Evolutionary conservation across 2,113 vertebrate species (phyloP), one percentile per base, ranked within the genome.

Genomic region (Triplophysa tibetana): DNA sequence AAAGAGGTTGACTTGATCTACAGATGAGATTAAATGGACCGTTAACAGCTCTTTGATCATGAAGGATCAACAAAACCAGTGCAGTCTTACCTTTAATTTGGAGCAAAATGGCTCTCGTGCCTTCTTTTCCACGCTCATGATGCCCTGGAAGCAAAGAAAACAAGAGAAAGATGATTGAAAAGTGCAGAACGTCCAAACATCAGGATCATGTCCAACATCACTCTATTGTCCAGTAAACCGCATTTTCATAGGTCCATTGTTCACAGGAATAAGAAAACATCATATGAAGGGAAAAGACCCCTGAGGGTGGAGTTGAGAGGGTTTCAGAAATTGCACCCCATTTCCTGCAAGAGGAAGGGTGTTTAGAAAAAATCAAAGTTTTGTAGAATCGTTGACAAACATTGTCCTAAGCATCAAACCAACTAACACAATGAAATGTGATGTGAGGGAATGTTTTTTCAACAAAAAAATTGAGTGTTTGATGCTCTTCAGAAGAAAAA

Each of bases 41-140:
- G 26, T 70, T 38, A 58, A 10, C 17, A 56, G 29, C 24, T 8
- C 50, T 72, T 72, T 72, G 50, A 72, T 21, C 52, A 58, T 2
- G 19, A 48, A 9, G 21, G 17, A 67, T n/a, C 12, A 17, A 21
- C 16, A 54, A 43, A 29, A 33, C 14, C 4, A 29, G 19, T 48
- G 12, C 14, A 67, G 3, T 79, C 89, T 62, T 4, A 94, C 93
- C 93, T 93, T 93, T n/a, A 93, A 84, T 81, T 91, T 90, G 82
- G 90, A 91, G 86, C 90, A 92, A 62, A 90, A 89, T n/a, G 68
- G 62, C 43, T 86, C 81, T 62, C 75, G 78, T 70, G 85, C 1
- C 67, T 81, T 70, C 73, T 89, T 79, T 45, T 92, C 91, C 33
- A 90, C 87, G 70, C 90, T 90, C 93, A 93, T 93, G 88, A 80